These are phyloP conservation scores for Nannoperca australis DNA, from an alignment of 2,797 vertebrate species.

Conservation along the genomic window DNA sequence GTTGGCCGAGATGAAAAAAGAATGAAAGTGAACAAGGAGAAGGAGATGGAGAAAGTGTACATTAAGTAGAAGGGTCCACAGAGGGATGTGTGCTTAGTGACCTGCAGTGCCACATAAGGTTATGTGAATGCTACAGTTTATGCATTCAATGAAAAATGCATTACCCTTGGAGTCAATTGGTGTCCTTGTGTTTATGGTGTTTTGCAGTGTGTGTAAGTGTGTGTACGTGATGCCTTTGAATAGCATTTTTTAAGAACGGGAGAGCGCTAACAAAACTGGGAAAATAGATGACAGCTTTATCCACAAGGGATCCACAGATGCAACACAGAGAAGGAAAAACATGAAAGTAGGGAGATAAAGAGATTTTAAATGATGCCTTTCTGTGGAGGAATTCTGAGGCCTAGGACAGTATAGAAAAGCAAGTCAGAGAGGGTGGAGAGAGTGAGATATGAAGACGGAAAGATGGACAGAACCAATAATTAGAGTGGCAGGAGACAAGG, in stretches of 20 bases:
- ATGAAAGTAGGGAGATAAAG: conserved; percentile 57
- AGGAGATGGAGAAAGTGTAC: conserved; percentile 5
- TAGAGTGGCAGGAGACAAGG: conserved; percentile 22
- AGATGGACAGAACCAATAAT: conserved; percentile 40
- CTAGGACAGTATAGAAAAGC: conserved; percentile 12
- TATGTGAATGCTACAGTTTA: conserved; percentile 7
- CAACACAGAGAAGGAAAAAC: conserved; percentile 49
- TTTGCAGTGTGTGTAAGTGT: conserved; percentile 2
- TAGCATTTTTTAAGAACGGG: conserved; percentile 36
- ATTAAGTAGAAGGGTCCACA: conserved; percentile 15
- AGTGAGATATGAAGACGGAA: conserved; percentile 1
- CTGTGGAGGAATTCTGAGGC: conserved; percentile 46
- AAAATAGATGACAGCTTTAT: conserved; percentile 49
- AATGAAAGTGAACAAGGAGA: background rate
- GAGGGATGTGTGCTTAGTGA: conserved; percentile 34
- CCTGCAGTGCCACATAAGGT: conserved; percentile 23
- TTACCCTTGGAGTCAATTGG: conserved; percentile 44
- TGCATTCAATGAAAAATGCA: conserved; percentile 61
- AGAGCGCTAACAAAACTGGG: conserved; percentile 48
- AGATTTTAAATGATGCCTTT: conserved; percentile 58
- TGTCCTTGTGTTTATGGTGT: conserved; percentile 51
- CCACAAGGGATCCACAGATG: conserved; percentile 46
- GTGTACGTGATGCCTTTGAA: conserved; percentile 24
- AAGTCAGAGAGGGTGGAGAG: background rate
- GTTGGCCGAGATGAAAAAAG: conserved; percentile 5